phyloP scores from a whole-genome alignment of 2,888 invertebrate genomes.

The Leucophenga maculata region DNA sequence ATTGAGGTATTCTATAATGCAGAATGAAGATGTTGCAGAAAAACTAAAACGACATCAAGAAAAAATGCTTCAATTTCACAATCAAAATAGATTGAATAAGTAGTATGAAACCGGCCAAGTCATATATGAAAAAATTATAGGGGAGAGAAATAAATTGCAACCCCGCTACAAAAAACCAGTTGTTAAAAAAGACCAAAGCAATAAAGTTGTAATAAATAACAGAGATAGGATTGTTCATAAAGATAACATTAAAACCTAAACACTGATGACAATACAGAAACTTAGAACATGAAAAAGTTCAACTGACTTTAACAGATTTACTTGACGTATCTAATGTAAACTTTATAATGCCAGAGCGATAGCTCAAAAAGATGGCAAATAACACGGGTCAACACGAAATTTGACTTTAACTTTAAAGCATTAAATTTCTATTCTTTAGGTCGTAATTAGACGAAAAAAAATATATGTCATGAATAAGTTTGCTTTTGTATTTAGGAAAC shows the following conservation, averaged over 20 bases:
- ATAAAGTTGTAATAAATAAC: not conserved
- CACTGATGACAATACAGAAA: no score
- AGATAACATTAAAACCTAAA: slow-evolving; percentile 9
- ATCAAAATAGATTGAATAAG: not conserved
- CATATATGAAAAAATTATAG: not conserved
- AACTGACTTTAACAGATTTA: no score
- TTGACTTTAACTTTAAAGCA: no score
- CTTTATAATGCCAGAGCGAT: no score
- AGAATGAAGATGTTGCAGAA: not conserved
- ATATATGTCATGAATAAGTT: no score
- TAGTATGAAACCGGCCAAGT: not conserved
- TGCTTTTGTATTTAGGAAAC: no score
- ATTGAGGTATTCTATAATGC: not conserved
- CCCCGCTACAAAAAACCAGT: not conserved
- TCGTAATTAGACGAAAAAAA: no score
- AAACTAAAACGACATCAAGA: not conserved
- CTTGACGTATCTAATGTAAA: no score
- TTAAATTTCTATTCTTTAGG: no score
- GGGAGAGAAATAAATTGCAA: not conserved
- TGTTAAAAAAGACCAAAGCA: not conserved
- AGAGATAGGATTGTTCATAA: slow-evolving; percentile 17
- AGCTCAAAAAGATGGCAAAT: no score
- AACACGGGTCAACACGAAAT: no score
- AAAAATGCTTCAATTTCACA: not conserved
- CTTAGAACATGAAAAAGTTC: no score